Evolutionary conservation across 2,888 invertebrate genomes (phyloP).

Genomic region (Sturmia bella): DNA sequence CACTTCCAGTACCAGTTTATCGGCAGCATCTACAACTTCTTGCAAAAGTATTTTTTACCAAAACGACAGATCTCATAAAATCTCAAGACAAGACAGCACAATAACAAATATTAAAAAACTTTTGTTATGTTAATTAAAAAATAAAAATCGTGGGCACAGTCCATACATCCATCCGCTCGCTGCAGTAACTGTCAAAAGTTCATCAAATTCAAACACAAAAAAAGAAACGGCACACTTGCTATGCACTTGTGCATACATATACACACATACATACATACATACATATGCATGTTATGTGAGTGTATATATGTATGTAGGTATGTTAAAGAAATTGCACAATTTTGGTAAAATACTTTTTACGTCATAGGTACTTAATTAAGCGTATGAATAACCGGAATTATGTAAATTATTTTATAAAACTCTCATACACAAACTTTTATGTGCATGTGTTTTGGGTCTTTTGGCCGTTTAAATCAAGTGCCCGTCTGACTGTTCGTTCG

Average conservation of each 20-base stretch:
- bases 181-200: conserved; percentile 55
- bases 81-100: conserved; percentile 3
- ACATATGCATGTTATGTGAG: not conserved
- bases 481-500: not conserved
- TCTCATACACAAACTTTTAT: not conserved
- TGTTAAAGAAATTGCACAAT: conserved; percentile 60
- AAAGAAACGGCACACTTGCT: too few relatives aligned
- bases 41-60: not conserved
- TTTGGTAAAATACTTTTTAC: conserved; percentile 53
- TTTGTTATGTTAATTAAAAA: conserved; percentile 40
- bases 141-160: conserved; percentile 8
- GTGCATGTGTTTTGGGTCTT: not conserved
- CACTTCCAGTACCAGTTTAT: not conserved
- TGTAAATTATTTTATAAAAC: conserved; percentile 57
- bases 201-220: conserved; percentile 59
- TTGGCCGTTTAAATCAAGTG: conserved; percentile 43
- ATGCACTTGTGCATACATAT: too few relatives aligned
- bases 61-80: conserved; percentile 18
- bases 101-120: not conserved
- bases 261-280: not conserved
- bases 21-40: conserved; percentile 3
- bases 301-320: not conserved
- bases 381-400: conserved; percentile 60
- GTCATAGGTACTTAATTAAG: conserved; percentile 41
- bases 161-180: not conserved